Percentiles rank a stretch among this genome's conserved stretches.
phyloP scores from a whole-genome alignment of 2,113 vertebrate species.

The Beaufortia kweichowensis region DNA sequence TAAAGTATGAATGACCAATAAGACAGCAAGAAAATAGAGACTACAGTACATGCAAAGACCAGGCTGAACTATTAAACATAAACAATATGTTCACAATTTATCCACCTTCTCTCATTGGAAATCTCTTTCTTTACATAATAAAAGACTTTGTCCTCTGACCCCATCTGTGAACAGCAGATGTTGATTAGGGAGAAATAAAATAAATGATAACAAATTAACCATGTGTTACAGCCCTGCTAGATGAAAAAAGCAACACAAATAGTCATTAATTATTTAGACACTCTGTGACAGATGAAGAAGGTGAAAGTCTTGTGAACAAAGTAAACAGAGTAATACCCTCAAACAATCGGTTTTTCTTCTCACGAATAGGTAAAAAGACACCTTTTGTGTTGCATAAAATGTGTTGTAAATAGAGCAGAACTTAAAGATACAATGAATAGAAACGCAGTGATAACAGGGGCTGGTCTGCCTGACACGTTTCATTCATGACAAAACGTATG shows the following conservation, averaged over 20 bases:
- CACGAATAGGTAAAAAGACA: neutral
- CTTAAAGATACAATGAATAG: neutral
- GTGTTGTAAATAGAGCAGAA: neutral
- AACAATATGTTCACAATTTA: neutral
- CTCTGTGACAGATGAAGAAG: conserved; percentile 24
- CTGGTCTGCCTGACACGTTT: neutral
- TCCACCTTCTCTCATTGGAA: too few species aligned
- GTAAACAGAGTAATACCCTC: neutral
- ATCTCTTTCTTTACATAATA: neutral
- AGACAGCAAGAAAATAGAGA: neutral
- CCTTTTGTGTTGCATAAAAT: conserved; percentile 27
- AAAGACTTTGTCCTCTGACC: neutral
- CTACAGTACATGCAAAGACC: neutral
- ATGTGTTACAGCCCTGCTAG: neutral
- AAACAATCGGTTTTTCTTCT: neutral
- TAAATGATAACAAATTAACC: neutral
- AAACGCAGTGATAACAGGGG: neutral
- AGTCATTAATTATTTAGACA: conserved; percentile 7
- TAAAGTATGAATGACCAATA: neutral
- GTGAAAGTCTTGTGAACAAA: neutral
- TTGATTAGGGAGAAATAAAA: neutral
- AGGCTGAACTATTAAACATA: neutral
- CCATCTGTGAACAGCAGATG: neutral
- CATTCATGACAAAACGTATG: neutral
- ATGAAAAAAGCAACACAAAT: neutral